phyloP scores from a whole-genome alignment of 2,888 invertebrate species.

The Graphium colonna region DNA sequence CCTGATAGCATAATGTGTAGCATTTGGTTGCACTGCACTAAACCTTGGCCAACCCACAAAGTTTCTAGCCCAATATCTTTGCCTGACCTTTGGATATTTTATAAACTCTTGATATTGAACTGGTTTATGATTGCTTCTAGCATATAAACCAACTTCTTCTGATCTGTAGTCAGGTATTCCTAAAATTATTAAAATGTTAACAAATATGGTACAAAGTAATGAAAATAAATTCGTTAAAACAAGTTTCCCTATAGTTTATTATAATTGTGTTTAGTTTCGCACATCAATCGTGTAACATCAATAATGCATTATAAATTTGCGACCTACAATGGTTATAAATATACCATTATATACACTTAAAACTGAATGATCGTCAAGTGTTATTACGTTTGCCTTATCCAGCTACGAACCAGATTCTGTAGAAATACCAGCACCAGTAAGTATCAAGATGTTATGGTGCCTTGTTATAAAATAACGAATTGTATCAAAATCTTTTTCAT shows the following conservation, averaged over 20 bases:
- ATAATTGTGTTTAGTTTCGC: too few relatives aligned
- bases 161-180: slow-evolving; percentile 98
- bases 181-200: slow-evolving; percentile 41
- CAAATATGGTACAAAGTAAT: too few relatives aligned
- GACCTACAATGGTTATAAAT: too few relatives aligned
- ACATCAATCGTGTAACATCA: too few relatives aligned
- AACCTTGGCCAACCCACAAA: slow-evolving; percentile 95
- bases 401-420: slow-evolving; percentile 89
- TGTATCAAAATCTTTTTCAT: slow-evolving; percentile 76
- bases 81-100: slow-evolving; percentile 82
- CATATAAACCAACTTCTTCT: slow-evolving; percentile 94
- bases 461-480: slow-evolving; percentile 81
- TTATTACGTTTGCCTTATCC: slow-evolving; percentile 15
- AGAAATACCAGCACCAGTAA: slow-evolving; percentile 97
- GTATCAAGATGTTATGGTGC: slow-evolving; percentile 81
- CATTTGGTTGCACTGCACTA: slow-evolving; percentile 88
- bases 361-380: slow-evolving; percentile 6
- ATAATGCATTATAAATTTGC: too few relatives aligned
- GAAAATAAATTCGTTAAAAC: too few relatives aligned
- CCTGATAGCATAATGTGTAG: slow-evolving; percentile 85
- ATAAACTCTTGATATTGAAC: slow-evolving; percentile 93
- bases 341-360: too few relatives aligned
- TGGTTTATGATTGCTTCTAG: slow-evolving; percentile 90
- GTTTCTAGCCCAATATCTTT: slow-evolving; percentile 97
- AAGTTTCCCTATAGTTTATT: too few relatives aligned